Conservation (phyloP, 2,888 invertebrate species). For the Tetropium fuscum region DNA sequence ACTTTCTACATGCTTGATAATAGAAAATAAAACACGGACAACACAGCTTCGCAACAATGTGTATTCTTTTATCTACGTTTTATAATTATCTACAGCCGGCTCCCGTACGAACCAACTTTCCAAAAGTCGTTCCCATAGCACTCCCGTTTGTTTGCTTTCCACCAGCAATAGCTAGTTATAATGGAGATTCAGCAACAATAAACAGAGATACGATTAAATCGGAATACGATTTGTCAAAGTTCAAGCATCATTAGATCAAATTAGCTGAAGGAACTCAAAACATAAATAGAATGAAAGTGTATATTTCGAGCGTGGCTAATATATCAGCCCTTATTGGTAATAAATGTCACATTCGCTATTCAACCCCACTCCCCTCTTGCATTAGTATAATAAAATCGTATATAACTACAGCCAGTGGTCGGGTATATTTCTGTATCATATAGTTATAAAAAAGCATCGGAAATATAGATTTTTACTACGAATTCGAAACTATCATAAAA, state of each 20-base stretch:
- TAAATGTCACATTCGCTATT: slow-evolving; percentile 59
- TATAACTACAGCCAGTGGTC: slow-evolving; percentile 49
- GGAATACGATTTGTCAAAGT: slow-evolving; percentile 37
- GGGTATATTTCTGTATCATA: slow-evolving; percentile 33
- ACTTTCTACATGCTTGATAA: no score
- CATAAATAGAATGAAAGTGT: slow-evolving; percentile 49
- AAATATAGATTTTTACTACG: slow-evolving; percentile 45
- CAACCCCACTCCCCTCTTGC: slow-evolving; percentile 53
- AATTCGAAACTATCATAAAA: slow-evolving; percentile 50
- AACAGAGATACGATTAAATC: slow-evolving; percentile 28
- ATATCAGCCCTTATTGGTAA: slow-evolving; percentile 62
- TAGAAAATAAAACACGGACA: no score
- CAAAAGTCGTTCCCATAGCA: no score
- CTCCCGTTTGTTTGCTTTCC: no score
- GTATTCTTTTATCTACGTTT: no score
- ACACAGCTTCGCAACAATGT: no score
- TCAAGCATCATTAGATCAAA: slow-evolving; percentile 40
- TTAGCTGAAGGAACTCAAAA: slow-evolving; percentile 36
- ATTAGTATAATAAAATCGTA: slow-evolving; percentile 62
- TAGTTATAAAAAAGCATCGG: slow-evolving; percentile 32
- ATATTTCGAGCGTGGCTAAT: slow-evolving; percentile 52
- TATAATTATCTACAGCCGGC: no score
- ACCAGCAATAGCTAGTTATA: no score
- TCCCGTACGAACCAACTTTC: no score
- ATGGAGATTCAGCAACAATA: no score